Evolutionary conservation across 2,113 vertebrate species (phyloP).

Genomic region (Ceyx margarethae): DNA sequence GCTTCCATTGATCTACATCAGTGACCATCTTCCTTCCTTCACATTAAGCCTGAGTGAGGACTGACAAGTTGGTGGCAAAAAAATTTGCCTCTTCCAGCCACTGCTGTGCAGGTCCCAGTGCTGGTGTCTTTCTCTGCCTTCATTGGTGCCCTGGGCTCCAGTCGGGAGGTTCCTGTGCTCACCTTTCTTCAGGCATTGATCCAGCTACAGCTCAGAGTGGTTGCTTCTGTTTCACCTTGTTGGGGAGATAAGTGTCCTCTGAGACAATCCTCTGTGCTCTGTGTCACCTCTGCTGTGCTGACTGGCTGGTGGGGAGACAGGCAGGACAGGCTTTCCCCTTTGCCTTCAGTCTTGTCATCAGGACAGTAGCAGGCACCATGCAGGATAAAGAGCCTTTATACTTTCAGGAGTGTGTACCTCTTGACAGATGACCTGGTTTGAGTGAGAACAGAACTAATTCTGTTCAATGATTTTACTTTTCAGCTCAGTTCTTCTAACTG

Average conservation of each 20-base stretch:
- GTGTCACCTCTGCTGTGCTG: not conserved
- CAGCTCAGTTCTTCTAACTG: no score
- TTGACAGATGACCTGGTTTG: not conserved
- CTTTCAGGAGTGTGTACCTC: not conserved
- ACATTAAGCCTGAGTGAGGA: not conserved
- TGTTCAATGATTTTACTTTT: no score
- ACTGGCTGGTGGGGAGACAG: rapidly evolving
- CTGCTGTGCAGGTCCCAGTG: not conserved
- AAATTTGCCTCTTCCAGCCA: not conserved
- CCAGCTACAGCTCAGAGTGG: not conserved
- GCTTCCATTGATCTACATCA: not conserved
- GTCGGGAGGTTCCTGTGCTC: not conserved
- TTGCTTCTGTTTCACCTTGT: not conserved
- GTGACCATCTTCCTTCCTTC: not conserved
- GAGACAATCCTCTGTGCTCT: not conserved
- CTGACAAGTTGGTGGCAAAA: not conserved
- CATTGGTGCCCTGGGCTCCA: not conserved
- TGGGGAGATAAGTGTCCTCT: not conserved
- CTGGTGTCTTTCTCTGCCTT: not conserved
- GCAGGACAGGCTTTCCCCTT: not conserved
- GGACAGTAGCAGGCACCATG: not conserved
- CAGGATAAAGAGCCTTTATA: not conserved
- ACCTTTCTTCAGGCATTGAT: not conserved
- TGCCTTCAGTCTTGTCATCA: not conserved
- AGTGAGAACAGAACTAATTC: no score